Evolutionary conservation across 2,797 vertebrate genomes (phyloP), one percentile per base, ranked within the genome.

Genomic region (Cuculus canorus): DNA sequence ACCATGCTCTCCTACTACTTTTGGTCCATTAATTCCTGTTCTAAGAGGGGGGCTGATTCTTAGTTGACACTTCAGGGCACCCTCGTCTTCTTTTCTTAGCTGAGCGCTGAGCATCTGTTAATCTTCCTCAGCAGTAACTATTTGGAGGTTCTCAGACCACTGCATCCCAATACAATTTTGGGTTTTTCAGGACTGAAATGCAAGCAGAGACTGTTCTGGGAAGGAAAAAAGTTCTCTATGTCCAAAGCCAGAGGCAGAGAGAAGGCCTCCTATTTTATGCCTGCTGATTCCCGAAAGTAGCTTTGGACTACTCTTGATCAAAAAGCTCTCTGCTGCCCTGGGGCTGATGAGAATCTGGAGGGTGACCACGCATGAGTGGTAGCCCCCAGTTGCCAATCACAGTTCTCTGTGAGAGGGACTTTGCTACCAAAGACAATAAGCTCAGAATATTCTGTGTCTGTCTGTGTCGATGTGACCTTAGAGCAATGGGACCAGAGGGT

Each of bases 221-320:
- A 88, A 86, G 60, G 56, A 64, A 56, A 56, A 57, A 11, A 37
- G 12, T 54, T 88, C 59, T 48, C 59, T 69, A 56, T 94, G 54
- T 73, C 52, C 45, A 10, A 25, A 72, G 79, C 61, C 73, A 69
- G 91, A 75, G 50, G 37, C 82, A 88, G 54, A 82, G 56, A 73
- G 78, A 59, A 82, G 43, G 57, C 57, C 59, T 87, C 52, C n/a
- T 59, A 41, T 7, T 47, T n/a, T 1, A 39, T 23, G 63, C 28
- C 52, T 79, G 56, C 35, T 24, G 69, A 47, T 92, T 95, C 82
- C 68, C 90, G 86, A 94, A 88, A 93, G 48, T 61, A 84, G 25
- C 53, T 91, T 71, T 83, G 75, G 37, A 43, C 37, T 78, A 0
- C 41, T 88, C 75, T 63, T 37, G 30, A 71, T 63, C 70, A 76